Conservation (phyloP, 2,113 vertebrate genomes). For the Brachypodius melanocephalos region DNA sequence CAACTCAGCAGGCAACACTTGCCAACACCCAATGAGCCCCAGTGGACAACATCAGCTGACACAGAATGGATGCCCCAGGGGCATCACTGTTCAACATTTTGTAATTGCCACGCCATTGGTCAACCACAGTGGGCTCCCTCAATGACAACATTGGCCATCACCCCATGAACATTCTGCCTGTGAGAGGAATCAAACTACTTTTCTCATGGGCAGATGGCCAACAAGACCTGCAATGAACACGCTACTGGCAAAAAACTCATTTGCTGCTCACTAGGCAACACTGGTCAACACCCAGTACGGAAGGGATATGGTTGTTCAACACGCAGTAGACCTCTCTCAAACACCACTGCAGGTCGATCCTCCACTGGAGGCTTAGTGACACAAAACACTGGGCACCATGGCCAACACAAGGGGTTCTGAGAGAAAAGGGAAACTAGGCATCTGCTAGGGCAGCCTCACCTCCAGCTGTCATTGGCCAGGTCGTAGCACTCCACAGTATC, state of each 20-base stretch:
- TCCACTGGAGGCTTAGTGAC: background rate
- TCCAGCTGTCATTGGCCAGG: slow-evolving; percentile 72
- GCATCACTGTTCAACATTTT: background rate
- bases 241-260: background rate
- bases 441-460: slow-evolving; percentile 40
- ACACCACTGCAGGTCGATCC: background rate
- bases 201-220: background rate
- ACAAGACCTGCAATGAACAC: background rate
- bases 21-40: background rate
- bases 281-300: background rate
- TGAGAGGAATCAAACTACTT: background rate
- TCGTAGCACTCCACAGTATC: slow-evolving; percentile 75
- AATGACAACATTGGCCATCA: background rate
- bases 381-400: background rate
- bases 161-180: background rate
- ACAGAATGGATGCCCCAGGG: background rate
- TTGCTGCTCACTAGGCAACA: background rate
- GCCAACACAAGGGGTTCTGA: background rate
- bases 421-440: background rate
- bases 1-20: background rate
- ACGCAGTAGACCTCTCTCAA: background rate
- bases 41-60: background rate
- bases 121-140: background rate
- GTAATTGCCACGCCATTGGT: background rate
- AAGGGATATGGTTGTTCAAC: background rate